Evolutionary conservation across 92 coral and sea anemone genomes (phyloP).

Genomic region (Siderastrea siderea): DNA sequence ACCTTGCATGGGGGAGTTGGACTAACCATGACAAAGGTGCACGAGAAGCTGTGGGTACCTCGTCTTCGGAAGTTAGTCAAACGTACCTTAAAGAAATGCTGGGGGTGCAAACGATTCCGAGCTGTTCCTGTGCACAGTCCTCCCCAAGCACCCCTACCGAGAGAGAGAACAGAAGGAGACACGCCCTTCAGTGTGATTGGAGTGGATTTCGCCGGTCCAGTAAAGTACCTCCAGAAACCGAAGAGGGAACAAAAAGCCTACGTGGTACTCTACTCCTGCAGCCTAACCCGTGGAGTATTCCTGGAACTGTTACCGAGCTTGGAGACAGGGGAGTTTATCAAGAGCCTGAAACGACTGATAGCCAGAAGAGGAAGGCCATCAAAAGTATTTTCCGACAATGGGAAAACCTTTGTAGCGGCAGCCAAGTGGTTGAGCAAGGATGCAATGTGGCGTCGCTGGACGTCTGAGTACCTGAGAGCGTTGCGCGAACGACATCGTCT

Average conservation of each 20-base stretch:
- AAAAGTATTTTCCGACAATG: constrained; percentile 35
- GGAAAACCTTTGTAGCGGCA: constrained; percentile 32
- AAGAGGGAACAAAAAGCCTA: too few species aligned
- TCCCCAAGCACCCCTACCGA: constrained; percentile 47
- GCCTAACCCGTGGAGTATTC: too few species aligned
- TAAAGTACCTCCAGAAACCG: constrained; percentile 25
- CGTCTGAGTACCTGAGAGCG: constrained; percentile 40
- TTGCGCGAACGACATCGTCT: constrained; percentile 45
- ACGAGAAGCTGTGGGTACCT: constrained; percentile 73
- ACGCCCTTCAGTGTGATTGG: constrained; percentile 7
- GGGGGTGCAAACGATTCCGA: constrained; percentile 72
- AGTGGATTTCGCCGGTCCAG: constrained; percentile 63
- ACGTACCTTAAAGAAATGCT: constrained; percentile 52
- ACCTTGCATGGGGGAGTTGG: constrained; percentile 39
- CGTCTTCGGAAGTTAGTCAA: constrained; percentile 59
- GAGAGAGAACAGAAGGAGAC: too few species aligned
- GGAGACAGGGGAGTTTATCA: background rate
- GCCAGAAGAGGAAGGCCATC: constrained; percentile 44
- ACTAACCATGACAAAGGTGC: constrained; percentile 68
- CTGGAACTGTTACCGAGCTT: too few species aligned
- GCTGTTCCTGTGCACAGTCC: constrained; percentile 52
- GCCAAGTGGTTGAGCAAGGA: constrained; percentile 47
- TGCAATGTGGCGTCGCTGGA: constrained; percentile 57
- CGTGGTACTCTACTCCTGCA: too few species aligned
- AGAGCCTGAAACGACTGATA: constrained; percentile 37